Base-by-base conservation (phyloP, 2,888 invertebrate species). In the Spisula subtruncata region DNA sequence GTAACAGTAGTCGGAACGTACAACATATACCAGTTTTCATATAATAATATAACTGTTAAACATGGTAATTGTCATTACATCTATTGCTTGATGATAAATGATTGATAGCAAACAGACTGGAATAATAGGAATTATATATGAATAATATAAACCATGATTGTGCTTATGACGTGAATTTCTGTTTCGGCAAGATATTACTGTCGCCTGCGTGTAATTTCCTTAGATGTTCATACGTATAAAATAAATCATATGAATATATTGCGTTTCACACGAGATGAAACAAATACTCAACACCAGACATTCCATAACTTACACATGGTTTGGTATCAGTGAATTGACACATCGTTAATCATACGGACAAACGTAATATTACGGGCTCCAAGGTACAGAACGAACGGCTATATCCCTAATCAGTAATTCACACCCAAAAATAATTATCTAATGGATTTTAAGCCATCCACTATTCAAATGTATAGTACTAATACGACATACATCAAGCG, bases 361-460 rank as follows among this genome's bases (percentile, higher is more conserved):
- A n/a, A 60, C 60, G 18, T 6, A 60, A 60, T 60, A 60, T 60
- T 60, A n/a, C 20, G 60, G 60, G 60, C 60, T 60, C 60, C n/a
- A 60, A 60, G 60, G 1, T 60, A n/a, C 60, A 60, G 60, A 60
- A 60, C 60, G n/a, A 60, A 60, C 60, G 20, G n/a, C 60, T n/a
- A 60, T n/a, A 60, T 60, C 60, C 60, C 60, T n/a, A 60, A 20
- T n/a, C 60, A 18, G n/a, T n/a, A 5, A 16, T 60, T 60, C 60
- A 60, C 60, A 60, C 60, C 60, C 18, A 60, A 60, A n/a, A n/a
- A 60, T 60, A 60, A 60, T 60, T 60, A 60, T 60, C 60, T 60
- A 60, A 60, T 60, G 60, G 60, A 60, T 60, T 60, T 60, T 60
- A 60, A 60, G 60, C 60, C 60, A 60, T 20, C 60, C 60, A 60